Evolutionary conservation across 2,113 vertebrate species (phyloP).

Genomic region (Scytalopus superciliaris): DNA sequence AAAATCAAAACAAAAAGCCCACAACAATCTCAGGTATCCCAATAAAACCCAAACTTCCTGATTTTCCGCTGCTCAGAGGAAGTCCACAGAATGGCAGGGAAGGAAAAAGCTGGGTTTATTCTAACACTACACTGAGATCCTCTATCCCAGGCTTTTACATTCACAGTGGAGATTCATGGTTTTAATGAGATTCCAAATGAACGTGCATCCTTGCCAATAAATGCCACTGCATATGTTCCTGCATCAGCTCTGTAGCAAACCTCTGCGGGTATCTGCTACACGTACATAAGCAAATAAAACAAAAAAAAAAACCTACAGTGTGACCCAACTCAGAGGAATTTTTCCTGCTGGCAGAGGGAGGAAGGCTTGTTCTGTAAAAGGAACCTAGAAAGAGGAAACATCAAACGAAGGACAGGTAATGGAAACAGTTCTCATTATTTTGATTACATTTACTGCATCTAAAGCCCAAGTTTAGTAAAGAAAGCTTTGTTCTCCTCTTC

Average conservation of each 20-base stretch:
- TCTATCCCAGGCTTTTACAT: not conserved
- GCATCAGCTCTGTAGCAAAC: not conserved
- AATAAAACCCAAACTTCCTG: not conserved
- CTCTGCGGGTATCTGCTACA: not conserved
- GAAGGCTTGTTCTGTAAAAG: not conserved
- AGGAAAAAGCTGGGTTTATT: not conserved
- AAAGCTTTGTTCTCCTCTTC: not conserved
- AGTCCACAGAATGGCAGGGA: not conserved
- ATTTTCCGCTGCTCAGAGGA: not conserved
- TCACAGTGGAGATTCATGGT: not conserved
- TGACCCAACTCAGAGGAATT: not conserved
- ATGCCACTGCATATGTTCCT: not conserved
- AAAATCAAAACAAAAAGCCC: not conserved
- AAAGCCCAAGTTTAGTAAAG: not conserved
- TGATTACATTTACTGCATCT: not conserved
- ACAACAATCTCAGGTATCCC: not conserved
- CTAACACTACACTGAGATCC: not conserved
- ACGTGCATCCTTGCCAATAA: not conserved
- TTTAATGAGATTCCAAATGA: not conserved
- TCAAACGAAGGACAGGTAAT: not conserved
- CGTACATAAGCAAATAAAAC: rapidly evolving
- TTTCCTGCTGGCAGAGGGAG: not conserved
- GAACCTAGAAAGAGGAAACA: conserved; percentile 1
- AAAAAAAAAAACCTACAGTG: not conserved
- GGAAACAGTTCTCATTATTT: not conserved